These are phyloP conservation scores for Cephus sareptanus DNA, from an alignment of 2,888 invertebrate species.

Conservation along the genomic window DNA sequence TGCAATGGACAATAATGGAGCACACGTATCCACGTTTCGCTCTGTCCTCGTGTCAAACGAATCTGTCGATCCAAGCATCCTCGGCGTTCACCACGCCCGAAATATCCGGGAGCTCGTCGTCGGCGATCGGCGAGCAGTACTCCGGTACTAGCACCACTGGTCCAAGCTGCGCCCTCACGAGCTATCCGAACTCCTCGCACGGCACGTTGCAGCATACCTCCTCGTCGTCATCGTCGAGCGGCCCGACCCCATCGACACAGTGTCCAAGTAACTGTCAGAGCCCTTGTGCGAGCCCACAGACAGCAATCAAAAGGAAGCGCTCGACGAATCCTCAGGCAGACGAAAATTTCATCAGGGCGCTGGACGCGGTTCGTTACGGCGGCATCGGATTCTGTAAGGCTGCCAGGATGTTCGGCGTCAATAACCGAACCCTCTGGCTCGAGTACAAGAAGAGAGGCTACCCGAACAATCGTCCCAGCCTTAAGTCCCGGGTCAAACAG, in stretches of 20 bases:
- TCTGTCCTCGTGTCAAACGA: constrained; percentile 73
- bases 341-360: constrained; percentile 83
- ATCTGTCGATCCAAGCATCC: constrained; percentile 64
- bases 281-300: constrained; percentile 65
- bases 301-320: constrained; percentile 73
- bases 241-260: constrained; percentile 53
- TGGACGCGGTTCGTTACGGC: constrained; percentile 85
- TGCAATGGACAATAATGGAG: constrained; percentile 89
- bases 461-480: constrained; percentile 82
- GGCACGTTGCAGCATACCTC: constrained; percentile 62
- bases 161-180: constrained; percentile 56
- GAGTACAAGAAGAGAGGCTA: constrained; percentile 88
- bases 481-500: constrained; percentile 80
- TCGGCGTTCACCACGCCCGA: constrained; percentile 65
- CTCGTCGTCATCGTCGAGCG: constrained; percentile 45
- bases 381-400: constrained; percentile 90
- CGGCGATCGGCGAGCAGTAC: constrained; percentile 70
- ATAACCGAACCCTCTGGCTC: constrained; percentile 86
- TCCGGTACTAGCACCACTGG: constrained; percentile 69
- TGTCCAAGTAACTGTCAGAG: constrained; percentile 62
- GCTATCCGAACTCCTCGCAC: constrained; percentile 60
- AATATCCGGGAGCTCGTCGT: constrained; percentile 67
- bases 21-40: constrained; percentile 81
- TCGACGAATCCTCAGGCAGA: constrained; percentile 84
- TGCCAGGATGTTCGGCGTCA: constrained; percentile 85